A percentile compares a stretch with the other conserved stretches of the same genome.
Conservation (phyloP, 2,113 vertebrate genomes). For the Tragelaphus buxtoni region DNA sequence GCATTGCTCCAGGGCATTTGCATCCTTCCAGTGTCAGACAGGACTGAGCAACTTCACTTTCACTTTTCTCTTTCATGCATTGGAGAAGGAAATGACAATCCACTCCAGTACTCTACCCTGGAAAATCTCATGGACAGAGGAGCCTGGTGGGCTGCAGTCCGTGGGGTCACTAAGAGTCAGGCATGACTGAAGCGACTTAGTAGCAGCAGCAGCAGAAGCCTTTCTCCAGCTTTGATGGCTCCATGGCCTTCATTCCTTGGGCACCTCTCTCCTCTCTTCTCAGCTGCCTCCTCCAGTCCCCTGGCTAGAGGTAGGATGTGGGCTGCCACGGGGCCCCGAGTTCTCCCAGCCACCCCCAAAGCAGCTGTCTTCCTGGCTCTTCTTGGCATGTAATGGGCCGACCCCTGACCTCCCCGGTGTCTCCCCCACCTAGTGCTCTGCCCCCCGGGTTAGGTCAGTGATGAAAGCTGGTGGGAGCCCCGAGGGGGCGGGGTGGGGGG, state of each 20-base stretch:
- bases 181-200: no score
- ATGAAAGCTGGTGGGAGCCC: slow-evolving; percentile 81
- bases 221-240: background rate
- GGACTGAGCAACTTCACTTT: no score
- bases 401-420: slow-evolving; percentile 76
- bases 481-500: slow-evolving; percentile 11
- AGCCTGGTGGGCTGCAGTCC: no score
- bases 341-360: slow-evolving; percentile 62
- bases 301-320: background rate
- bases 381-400: slow-evolving; percentile 76
- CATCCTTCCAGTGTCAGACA: background rate
- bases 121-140: no score
- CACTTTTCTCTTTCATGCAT: no score
- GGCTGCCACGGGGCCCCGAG: background rate
- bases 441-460: slow-evolving; percentile 77
- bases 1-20: background rate
- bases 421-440: slow-evolving; percentile 44
- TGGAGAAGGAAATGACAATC: no score
- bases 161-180: no score
- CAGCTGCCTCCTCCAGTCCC: background rate
- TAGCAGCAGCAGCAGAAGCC: background rate
- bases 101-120: no score
- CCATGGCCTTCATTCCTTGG: background rate
- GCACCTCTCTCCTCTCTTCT: background rate
- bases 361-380: slow-evolving; percentile 76